These are phyloP conservation scores for Cephus pulcher DNA, from an alignment of 2,888 invertebrate species.

Conservation along the genomic window DNA sequence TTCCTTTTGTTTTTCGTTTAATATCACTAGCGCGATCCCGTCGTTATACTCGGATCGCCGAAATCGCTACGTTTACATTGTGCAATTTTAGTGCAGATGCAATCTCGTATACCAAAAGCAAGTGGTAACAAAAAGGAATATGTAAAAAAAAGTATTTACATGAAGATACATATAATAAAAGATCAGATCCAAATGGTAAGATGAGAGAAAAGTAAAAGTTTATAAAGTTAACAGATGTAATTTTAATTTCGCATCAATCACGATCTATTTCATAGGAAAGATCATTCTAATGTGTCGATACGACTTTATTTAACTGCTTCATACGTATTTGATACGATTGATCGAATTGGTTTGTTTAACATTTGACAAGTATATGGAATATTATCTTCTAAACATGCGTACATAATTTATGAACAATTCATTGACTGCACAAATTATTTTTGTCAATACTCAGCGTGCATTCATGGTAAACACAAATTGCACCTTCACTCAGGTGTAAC, in stretches of 20 bases:
- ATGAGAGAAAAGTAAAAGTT: background rate
- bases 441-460: background rate
- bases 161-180: background rate
- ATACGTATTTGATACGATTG: background rate
- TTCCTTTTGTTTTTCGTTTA: constrained; percentile 39
- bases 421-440: background rate
- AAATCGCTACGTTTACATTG: constrained; percentile 22
- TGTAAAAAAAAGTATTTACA: background rate
- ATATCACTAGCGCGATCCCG: constrained; percentile 48
- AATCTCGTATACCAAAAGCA: constrained; percentile 10
- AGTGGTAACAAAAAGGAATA: background rate
- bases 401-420: background rate
- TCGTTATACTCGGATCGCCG: constrained; percentile 21
- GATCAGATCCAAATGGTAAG: background rate
- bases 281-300: background rate
- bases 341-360: background rate
- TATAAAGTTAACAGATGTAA: background rate
- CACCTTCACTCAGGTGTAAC: constrained; percentile 34
- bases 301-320: background rate
- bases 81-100: constrained; percentile 19
- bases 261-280: background rate
- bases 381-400: background rate
- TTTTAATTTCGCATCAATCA: background rate
- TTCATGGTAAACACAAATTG: constrained; percentile 13
- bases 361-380: background rate